Evolutionary conservation across 2,797 vertebrate genomes (phyloP).

Genomic region (Dallia pectoralis): DNA sequence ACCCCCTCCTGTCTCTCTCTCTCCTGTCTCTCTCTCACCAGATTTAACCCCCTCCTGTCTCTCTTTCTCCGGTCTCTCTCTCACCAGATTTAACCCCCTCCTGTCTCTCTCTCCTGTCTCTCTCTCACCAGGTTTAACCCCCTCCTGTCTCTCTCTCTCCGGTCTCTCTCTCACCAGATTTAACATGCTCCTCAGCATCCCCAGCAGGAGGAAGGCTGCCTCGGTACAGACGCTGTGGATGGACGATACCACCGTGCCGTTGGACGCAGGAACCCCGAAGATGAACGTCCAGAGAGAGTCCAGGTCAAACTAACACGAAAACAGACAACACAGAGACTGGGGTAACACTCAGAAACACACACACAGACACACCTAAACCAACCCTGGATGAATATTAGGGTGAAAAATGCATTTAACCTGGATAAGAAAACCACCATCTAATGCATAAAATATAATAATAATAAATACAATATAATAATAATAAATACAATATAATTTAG

Average conservation of each 20-base stretch:
- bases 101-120: too few species aligned
- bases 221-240: constrained; percentile 93
- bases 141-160: too few species aligned
- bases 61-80: too few species aligned
- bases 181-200: constrained; percentile 98
- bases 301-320: constrained; percentile 86
- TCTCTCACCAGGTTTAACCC: too few species aligned
- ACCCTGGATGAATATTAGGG: too few species aligned
- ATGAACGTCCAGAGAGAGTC: constrained; percentile 99
- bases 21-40: too few species aligned
- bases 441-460: too few species aligned
- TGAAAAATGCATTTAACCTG: too few species aligned
- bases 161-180: constrained; percentile 85
- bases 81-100: neutral
- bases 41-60: neutral
- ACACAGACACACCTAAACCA: too few species aligned
- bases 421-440: too few species aligned
- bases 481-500: too few species aligned
- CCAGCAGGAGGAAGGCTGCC: constrained; percentile 90
- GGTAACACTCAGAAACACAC: constrained; percentile 30
- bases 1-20: neutral
- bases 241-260: constrained; percentile 86
- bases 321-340: constrained; percentile 37
- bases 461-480: too few species aligned
- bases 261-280: constrained; percentile 96